Conservation (phyloP, 2,113 vertebrate genomes). For the Pelecanoides urinatrix region DNA sequence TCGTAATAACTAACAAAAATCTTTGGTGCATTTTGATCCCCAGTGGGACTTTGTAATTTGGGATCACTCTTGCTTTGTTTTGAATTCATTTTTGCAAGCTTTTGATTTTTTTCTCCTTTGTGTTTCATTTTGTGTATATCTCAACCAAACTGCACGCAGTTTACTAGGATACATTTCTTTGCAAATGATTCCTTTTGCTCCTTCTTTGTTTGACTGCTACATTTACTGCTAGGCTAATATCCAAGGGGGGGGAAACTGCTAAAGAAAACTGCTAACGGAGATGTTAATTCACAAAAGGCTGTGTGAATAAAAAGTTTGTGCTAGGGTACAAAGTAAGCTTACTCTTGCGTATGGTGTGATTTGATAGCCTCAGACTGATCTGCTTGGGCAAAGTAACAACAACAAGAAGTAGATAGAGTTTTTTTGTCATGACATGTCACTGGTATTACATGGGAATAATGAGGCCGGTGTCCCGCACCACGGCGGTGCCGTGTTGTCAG, state of each 20-base stretch:
- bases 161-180: conserved; percentile 8
- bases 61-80: not conserved
- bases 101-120: conserved; percentile 13
- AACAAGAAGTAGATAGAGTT: not conserved
- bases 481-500: rapidly evolving
- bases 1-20: not conserved
- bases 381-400: not conserved
- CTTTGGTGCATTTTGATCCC: not conserved
- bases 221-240: not conserved
- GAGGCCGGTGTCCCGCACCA: not conserved
- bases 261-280: not conserved
- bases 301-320: not conserved
- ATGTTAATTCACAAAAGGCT: not conserved
- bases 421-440: not conserved
- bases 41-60: not conserved
- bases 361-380: not conserved
- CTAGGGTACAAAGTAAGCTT: not conserved
- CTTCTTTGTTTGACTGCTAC: conserved; percentile 5
- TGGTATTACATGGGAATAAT: not conserved
- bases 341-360: not conserved
- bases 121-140: not conserved
- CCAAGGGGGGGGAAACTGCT: not conserved
- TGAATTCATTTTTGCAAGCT: conserved; percentile 28
- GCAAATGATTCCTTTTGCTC: conserved; percentile 17
- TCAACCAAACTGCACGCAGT: conserved; percentile 9